Evolutionary conservation across 2,797 vertebrate species (phyloP), one percentile per base, ranked within the genome.

Genomic region (Leptatherina wallacei): DNA sequence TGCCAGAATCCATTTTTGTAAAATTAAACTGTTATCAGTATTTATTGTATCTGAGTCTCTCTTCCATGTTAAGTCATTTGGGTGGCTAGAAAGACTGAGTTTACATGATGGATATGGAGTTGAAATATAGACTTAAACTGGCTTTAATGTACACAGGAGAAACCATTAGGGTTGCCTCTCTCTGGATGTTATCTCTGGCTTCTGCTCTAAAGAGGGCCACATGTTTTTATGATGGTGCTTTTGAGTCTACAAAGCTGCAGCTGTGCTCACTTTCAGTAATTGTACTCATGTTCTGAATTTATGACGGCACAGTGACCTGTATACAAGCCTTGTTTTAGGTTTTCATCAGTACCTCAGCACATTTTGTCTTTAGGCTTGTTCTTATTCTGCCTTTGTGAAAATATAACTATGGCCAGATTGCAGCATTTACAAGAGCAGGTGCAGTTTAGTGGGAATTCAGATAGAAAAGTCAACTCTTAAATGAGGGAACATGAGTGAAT

Each of bases 21-120:
- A 29, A 33, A 73, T 38, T 61, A 27, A 73, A 55, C 12, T 60
- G 40, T 29, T 66, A 62, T 81, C 75, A 80, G 78, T 80, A 59
- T 73, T 69, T 73, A 52, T 35, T 75, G 32, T 40, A 38, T 81
- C 44, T 73, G 56, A 38, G 65, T 33, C 30, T 81, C 56, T 80
- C 65, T 16, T 55, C 33, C 18, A 18, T 81, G 78, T 73, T 11
- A 67, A 69, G 70, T 61, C 66, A 65, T 72, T 73, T 78, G 40
- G 55, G 75, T 71, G 70, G 55, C 22, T 32, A 9, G 51, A 44
- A 83, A 70, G 65, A 80, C 65, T 40, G 66, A 51, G 67, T 69
- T 79, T 42, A 78, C 14, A 68, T 69, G 40, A 77, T 82, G 78
- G 71, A 32, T 73, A 38, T 71, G 32, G 32, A 54, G 61, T 71